Evolutionary conservation across 2,113 vertebrate genomes (phyloP).

Genomic region (Hemibagrus wyckioides): DNA sequence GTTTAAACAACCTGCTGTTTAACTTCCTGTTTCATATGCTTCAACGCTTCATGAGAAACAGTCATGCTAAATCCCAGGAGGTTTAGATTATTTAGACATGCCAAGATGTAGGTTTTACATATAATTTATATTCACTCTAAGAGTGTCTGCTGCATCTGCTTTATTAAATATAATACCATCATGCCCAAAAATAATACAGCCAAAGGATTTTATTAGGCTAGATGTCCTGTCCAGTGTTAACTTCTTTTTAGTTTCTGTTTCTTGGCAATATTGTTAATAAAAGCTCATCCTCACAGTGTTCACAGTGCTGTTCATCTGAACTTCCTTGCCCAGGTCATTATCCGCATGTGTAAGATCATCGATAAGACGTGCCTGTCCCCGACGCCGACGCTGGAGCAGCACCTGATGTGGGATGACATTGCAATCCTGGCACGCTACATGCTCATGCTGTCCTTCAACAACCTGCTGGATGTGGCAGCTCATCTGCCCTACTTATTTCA

Average conservation of each 20-base stretch:
- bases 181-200: not conserved
- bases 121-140: not conserved
- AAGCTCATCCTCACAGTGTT: not conserved
- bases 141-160: not conserved
- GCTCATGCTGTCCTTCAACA: constrained; percentile 99
- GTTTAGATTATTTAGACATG: not conserved
- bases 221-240: not conserved
- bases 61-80: not conserved
- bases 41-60: not conserved
- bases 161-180: too few species aligned
- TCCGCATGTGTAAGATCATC: constrained; percentile 98
- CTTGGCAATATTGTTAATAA: not conserved
- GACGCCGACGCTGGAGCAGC: constrained; percentile 94
- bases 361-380: constrained; percentile 98
- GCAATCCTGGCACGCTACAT: constrained; percentile 96
- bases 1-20: not conserved
- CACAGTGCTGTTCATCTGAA: not conserved
- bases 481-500: constrained; percentile 98
- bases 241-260: not conserved
- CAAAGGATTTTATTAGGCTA: too few species aligned
- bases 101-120: not conserved
- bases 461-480: constrained; percentile 93
- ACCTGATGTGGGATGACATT: constrained; percentile 99
- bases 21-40: not conserved
- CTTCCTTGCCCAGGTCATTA: constrained; percentile 82